Conservation (phyloP, 2,113 vertebrate species). For the Rynchops niger region DNA sequence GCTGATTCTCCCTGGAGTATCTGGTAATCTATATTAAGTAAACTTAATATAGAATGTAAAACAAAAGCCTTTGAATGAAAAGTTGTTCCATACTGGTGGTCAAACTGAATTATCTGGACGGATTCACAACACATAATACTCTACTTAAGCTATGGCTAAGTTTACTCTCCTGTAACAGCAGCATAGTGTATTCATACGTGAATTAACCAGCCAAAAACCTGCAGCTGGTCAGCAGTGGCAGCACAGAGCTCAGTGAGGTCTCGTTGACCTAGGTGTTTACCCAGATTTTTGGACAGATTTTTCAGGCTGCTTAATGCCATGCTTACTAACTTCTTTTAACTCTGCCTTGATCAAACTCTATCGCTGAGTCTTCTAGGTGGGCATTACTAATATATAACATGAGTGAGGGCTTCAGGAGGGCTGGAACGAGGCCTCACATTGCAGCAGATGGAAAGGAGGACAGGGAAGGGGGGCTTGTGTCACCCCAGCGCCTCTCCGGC, state of each 20-base stretch:
- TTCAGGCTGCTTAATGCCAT: neutral
- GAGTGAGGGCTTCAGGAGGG: neutral
- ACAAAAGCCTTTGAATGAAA: conserved; percentile 20
- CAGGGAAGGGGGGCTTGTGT: neutral
- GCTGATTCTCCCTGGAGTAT: conserved; percentile 20
- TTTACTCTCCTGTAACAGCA: neutral
- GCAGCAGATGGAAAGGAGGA: neutral
- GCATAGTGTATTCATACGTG: neutral
- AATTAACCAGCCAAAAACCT: neutral
- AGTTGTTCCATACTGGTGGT: neutral
- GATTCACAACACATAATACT: neutral
- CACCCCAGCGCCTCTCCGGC: neutral
- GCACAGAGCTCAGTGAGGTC: neutral
- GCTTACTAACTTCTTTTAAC: neutral
- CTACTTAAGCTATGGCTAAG: neutral
- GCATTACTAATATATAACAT: neutral
- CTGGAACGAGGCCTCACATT: neutral
- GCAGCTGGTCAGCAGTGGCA: neutral
- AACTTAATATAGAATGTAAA: conserved; percentile 25
- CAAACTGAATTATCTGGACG: neutral
- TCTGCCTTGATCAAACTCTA: neutral
- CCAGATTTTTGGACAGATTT: neutral
- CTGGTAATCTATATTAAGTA: conserved; percentile 26
- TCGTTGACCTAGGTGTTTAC: neutral
- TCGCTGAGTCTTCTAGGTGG: fast-evolving